Evolutionary conservation across 2,797 vertebrate genomes (phyloP).

Genomic region (Poecilia wingei): DNA sequence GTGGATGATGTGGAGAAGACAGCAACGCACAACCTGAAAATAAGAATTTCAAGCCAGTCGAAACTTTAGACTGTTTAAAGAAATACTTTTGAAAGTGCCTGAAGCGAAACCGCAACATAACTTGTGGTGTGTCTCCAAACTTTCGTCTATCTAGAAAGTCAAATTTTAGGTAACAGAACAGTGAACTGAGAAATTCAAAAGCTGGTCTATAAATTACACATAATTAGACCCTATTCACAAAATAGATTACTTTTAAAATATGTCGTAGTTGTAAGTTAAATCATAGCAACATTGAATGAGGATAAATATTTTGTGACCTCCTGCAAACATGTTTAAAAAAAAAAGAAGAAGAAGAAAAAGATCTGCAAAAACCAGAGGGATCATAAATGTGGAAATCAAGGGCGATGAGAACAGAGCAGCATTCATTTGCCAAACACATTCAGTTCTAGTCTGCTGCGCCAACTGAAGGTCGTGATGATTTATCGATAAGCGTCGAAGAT

Average conservation of each 20-base stretch:
- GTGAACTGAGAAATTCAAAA: background rate
- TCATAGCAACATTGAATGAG: background rate
- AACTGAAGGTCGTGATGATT: conserved; percentile 60
- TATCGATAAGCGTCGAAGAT: conserved; percentile 63
- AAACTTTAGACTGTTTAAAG: background rate
- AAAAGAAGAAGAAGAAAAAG: conserved; percentile 36
- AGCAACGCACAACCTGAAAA: conserved; percentile 86
- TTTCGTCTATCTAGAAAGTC: background rate
- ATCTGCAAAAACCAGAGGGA: conserved; percentile 50
- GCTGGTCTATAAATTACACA: background rate
- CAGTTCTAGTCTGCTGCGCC: conserved; percentile 40
- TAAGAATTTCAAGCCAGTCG: background rate
- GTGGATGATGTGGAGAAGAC: conserved; percentile 90
- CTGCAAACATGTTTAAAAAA: conserved; percentile 20
- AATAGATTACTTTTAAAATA: background rate
- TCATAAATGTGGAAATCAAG: conserved; percentile 59
- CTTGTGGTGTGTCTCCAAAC: background rate
- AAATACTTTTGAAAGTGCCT: background rate
- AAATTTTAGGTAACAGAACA: background rate
- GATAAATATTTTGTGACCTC: background rate
- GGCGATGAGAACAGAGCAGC: conserved; percentile 44
- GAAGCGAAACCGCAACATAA: conserved; percentile 2
- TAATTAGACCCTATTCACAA: background rate
- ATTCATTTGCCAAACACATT: conserved; percentile 50
- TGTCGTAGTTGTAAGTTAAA: background rate